Conservation (phyloP, 1,140 invertebrate genomes). For the Aphelinus certus region DNA sequence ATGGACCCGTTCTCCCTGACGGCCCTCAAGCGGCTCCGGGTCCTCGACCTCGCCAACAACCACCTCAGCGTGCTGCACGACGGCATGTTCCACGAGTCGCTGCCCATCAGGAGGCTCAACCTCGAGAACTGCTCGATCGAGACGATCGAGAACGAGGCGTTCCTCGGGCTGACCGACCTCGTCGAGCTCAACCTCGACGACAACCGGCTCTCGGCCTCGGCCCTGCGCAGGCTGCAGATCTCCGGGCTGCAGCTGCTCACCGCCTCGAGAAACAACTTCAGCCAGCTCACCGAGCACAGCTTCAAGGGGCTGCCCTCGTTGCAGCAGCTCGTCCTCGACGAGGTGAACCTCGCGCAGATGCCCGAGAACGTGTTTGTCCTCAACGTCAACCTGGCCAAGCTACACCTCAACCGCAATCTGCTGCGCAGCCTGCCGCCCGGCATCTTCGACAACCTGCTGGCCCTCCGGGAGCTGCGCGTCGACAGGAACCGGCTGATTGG, state of each 20-base stretch:
- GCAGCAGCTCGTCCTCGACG: constrained; percentile 75
- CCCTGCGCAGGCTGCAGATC: constrained; percentile 75
- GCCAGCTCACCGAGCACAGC: constrained; percentile 72
- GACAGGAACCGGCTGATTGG: constrained; percentile 77
- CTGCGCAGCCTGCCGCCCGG: constrained; percentile 73
- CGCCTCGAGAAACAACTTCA: constrained; percentile 82
- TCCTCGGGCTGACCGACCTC: constrained; percentile 72
- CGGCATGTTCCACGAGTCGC: constrained; percentile 70
- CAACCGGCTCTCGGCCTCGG: constrained; percentile 76
- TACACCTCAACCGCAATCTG: constrained; percentile 78
- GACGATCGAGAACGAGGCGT: constrained; percentile 72
- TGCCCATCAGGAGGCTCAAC: constrained; percentile 69
- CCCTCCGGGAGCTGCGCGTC: constrained; percentile 79
- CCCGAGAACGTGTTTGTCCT: constrained; percentile 77
- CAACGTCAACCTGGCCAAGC: constrained; percentile 76
- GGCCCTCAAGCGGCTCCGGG: constrained; percentile 69
- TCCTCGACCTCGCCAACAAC: constrained; percentile 74
- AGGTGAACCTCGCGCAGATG: constrained; percentile 73
- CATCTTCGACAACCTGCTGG: constrained; percentile 75
- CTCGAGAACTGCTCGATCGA: constrained; percentile 71
- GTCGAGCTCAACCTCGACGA: constrained; percentile 76
- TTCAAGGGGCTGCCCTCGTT: constrained; percentile 80
- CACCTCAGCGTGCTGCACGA: constrained; percentile 67
- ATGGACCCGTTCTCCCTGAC: constrained; percentile 71
- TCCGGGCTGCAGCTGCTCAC: constrained; percentile 77